Evolutionary conservation across 2,113 vertebrate genomes (phyloP).

Genomic region (Paralichthys olivaceus): DNA sequence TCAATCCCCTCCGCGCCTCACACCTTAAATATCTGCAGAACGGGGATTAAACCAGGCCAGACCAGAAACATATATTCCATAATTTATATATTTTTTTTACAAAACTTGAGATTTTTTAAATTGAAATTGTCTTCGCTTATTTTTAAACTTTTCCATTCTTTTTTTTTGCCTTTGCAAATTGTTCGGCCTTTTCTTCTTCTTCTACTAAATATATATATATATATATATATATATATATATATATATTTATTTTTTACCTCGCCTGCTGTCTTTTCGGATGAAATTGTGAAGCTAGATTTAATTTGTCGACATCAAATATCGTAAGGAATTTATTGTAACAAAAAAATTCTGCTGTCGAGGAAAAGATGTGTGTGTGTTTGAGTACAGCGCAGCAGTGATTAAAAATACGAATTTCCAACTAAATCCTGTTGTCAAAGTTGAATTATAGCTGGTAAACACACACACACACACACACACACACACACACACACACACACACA

Average conservation of each 20-base stretch:
- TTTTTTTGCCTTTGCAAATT: too few relatives aligned
- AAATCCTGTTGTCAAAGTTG: slow-evolving; percentile 30
- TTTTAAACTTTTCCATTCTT: neutral
- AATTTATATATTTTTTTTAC: neutral
- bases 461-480: neutral
- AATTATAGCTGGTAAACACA: neutral
- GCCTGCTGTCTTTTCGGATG: neutral
- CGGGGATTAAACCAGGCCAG: neutral
- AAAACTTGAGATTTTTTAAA: neutral
- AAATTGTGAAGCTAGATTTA: neutral
- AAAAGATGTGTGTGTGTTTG: neutral
- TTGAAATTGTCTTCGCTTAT: neutral
- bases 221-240: too few relatives aligned
- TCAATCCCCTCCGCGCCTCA: neutral
- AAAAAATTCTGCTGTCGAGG: neutral
- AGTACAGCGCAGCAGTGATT: neutral
- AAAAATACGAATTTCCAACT: neutral
- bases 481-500: neutral
- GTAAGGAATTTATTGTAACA: neutral
- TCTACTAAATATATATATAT: neutral
- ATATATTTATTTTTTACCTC: too few relatives aligned
- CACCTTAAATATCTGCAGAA: neutral
- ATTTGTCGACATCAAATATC: neutral
- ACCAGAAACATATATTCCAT: neutral
- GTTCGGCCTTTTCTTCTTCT: neutral